A percentile compares a stretch with the other conserved stretches of the same genome.
Conservation (phyloP, 2,797 vertebrate genomes). For the Alfaro cultratus region DNA sequence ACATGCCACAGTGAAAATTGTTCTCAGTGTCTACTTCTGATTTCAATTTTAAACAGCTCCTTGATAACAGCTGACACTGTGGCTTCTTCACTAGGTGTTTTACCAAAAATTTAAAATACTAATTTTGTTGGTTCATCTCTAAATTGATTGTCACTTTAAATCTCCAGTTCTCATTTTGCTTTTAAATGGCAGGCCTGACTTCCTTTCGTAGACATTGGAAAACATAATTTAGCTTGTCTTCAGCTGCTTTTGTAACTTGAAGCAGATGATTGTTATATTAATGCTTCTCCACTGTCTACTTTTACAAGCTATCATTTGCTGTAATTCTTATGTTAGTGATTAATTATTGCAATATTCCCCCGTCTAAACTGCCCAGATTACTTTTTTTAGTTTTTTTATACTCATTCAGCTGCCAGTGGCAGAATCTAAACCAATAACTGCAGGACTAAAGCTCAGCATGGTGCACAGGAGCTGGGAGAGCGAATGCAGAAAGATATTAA, state of each 20-base stretch:
- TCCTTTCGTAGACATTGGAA: constrained; percentile 29
- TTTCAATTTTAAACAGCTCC: background rate
- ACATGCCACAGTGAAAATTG: background rate
- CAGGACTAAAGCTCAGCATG: constrained; percentile 34
- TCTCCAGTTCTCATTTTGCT: constrained; percentile 28
- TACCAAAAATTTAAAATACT: background rate
- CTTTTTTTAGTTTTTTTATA: constrained; percentile 34
- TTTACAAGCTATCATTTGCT: constrained; percentile 51
- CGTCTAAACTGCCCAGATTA: constrained; percentile 34
- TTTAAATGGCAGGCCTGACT: constrained; percentile 38
- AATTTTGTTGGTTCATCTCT: background rate
- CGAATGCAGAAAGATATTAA: constrained; percentile 69
- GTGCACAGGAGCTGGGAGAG: constrained; percentile 32
- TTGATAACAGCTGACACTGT: background rate
- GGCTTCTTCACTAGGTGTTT: background rate
- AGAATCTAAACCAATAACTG: constrained; percentile 50
- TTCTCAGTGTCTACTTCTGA: background rate
- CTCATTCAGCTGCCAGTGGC: constrained; percentile 21
- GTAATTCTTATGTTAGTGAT: constrained; percentile 20
- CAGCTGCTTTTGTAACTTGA: constrained; percentile 33
- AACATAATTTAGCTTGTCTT: constrained; percentile 41
- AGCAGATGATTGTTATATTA: constrained; percentile 27
- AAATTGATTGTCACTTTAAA: constrained; percentile 26
- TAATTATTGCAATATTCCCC: constrained; percentile 44
- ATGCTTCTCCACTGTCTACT: constrained; percentile 44